Base-by-base conservation (phyloP, 2,797 vertebrate genomes). In the Diplodus puntazzo region DNA sequence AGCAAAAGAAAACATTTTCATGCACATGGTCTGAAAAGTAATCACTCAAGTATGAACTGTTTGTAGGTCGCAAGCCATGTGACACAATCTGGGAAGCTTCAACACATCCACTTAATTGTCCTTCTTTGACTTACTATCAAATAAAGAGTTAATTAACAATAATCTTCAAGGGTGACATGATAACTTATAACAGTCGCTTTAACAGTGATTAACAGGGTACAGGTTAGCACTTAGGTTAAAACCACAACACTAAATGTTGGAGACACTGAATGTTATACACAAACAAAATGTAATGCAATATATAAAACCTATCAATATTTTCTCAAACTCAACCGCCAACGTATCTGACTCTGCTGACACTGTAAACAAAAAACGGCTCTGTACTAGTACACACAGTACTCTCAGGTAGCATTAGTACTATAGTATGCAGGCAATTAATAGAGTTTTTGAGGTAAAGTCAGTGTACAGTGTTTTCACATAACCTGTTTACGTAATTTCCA, bases 1-100 rank as follows among this genome's bases (percentile, higher is more conserved):
- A 68, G 17, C 13, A 84, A 74, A 77, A 49, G 5, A 52, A 65
- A 62, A 69, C 11, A 72, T 5, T 20, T 39, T 75, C 60, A 65
- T 8, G n/a, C 2, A 59, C 11, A 67, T 11, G 20, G 14, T 9
- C 1, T 59, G 3, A 49, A 62, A 27, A 39, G 39, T 39, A 10
- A 34, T 70, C n/a, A 84, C 55, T 49, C 13, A 69, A 16, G 2
- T 49, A 5, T 20, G 42, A 20, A 52, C 17, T 48, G 17, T 50
- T 14, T 17, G 39, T 39, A 39, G 39, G 9, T 39, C 39, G 7
- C 10, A 39, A 39, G 39, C 39, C 39, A 39, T 39, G 9, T 39
- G 10, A 39, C 39, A 9, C 39, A 39, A 39, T 39, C 39, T 16
- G 20, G 11, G 23, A 46, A 43, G 27, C 21, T 74, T 66, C 17